Evolutionary conservation across 2,113 vertebrate species (phyloP).

Genomic region (Phalacrocorax carbo): DNA sequence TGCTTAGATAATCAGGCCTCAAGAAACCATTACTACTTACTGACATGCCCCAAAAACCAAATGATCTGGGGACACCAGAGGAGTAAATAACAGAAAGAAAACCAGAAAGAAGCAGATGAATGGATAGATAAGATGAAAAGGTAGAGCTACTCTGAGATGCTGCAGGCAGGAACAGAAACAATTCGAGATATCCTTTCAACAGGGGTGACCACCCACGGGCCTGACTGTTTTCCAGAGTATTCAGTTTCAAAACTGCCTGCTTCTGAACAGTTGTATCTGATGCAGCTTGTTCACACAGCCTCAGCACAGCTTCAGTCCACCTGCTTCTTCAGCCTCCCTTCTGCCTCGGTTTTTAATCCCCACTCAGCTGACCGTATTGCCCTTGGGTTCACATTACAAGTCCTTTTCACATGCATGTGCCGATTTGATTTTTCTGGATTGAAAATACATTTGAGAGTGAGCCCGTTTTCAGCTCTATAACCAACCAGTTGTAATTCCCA

Average conservation of each 20-base stretch:
- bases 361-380: background rate
- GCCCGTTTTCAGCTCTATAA: background rate
- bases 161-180: background rate
- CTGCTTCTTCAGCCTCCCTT: background rate
- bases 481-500: background rate
- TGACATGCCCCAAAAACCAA: background rate
- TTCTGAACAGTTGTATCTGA: background rate
- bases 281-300: background rate
- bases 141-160: background rate
- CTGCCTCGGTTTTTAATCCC: background rate
- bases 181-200: background rate
- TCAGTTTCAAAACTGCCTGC: background rate
- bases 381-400: background rate
- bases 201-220: background rate
- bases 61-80: background rate
- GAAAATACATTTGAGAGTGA: background rate
- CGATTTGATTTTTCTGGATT: background rate
- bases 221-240: background rate
- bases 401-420: background rate
- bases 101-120: background rate
- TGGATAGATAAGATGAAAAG: background rate
- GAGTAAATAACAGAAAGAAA: background rate
- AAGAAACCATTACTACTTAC: background rate
- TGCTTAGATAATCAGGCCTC: background rate
- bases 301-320: background rate